Base-by-base conservation (phyloP, 1,140 invertebrate species). In the Sycophila sp. region DNA sequence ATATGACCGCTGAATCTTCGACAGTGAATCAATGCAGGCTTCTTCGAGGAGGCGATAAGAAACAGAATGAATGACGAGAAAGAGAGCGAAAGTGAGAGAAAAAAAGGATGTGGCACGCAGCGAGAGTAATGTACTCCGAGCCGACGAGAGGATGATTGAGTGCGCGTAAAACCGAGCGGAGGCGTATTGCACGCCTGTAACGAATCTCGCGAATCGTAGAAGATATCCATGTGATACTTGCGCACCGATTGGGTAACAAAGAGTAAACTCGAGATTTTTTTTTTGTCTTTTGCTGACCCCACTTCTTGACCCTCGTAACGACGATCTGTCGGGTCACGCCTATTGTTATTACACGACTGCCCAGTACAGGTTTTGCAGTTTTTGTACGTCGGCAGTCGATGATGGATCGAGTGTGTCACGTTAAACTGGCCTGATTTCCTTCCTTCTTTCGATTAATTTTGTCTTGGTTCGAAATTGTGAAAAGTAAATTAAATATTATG, bases 191-290 rank as follows among this genome's bases (percentile, higher is more conserved):
- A 56, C 22, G 22, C 22, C 32, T 22, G 11, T 30, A 30, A 6
- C 26, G 62, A 17, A 38, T 17, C 6, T 7, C 22, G 13, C 15
- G 11, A n/a, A 36, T 17, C 19, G 26, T 64, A 53, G 47, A 38
- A 15, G 1, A 64, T 53, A 64, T 53, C 22, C 62, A 36, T 55
- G 40, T 58, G 38, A 49, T 49, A 38, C 22, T 4, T 59, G n/a
- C 10, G 40, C 42, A 47, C 24, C 15, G 2, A 49, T 67, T 47
- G 36, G 11, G 6, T 42, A 67, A 47, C 11, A 2, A n/a, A n/a
- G n/a, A 1, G 6, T 4, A 28, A 28, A 56, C 2, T n/a, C 49
- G 51, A 53, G 51, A 32, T 0, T 49, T 28, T 51, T n/a, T 24
- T 30, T 38, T n/a, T 53, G 8, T 7, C 13, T 32, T 26, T 2